Evolutionary conservation across 2,888 invertebrate species (phyloP).

Genomic region (Cantharis lateralis): DNA sequence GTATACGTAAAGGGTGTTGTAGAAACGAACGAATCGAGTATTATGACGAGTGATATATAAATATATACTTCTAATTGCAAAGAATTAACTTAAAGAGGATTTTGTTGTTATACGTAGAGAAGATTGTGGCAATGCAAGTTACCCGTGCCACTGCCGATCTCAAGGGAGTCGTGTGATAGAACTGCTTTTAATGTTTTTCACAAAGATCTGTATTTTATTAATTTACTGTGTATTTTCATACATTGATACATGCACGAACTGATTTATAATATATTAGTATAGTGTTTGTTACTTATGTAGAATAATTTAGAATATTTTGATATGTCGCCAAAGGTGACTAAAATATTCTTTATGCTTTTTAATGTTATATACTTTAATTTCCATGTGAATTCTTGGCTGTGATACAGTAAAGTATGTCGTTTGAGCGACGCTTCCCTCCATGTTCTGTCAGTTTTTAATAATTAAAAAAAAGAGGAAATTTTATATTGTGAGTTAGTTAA

Average conservation of each 20-base stretch:
- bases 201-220: constrained; percentile 56
- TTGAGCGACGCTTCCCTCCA: constrained; percentile 54
- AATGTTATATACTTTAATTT: constrained; percentile 49
- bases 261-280: constrained; percentile 39
- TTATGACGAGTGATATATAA: constrained; percentile 45
- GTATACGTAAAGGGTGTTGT: constrained; percentile 29
- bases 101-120: constrained; percentile 40
- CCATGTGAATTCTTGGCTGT: constrained; percentile 58
- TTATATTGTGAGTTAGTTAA: constrained; percentile 2
- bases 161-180: constrained; percentile 56
- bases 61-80: constrained; percentile 45
- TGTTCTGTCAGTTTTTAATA: constrained; percentile 36
- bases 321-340: constrained; percentile 25
- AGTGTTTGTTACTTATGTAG: constrained; percentile 49
- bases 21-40: constrained; percentile 43
- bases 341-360: constrained; percentile 45
- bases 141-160: constrained; percentile 46
- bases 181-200: constrained; percentile 55
- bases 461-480: constrained; percentile 5
- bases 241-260: constrained; percentile 47
- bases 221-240: constrained; percentile 44
- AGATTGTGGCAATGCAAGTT: constrained; percentile 34
- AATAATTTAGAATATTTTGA: constrained; percentile 42
- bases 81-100: constrained; percentile 44
- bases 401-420: constrained; percentile 57